Evolutionary conservation across 1,140 invertebrate genomes (phyloP).

Genomic region (Globodera ellingtonae): DNA sequence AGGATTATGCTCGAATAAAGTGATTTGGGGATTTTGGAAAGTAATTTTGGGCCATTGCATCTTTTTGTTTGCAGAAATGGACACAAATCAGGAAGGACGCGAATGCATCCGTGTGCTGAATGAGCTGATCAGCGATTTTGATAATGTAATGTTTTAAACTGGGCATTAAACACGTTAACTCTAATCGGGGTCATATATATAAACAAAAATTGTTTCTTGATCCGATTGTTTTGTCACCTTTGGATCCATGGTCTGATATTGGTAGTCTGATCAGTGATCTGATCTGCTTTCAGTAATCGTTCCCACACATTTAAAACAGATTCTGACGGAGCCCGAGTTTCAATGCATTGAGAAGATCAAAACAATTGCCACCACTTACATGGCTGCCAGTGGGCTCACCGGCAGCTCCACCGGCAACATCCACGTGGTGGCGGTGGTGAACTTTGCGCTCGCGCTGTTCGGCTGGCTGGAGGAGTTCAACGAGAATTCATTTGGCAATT

Average conservation of each 20-base stretch:
- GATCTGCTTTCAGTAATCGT: no score
- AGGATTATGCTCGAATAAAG: no score
- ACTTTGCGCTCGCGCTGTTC: slow-evolving; percentile 78
- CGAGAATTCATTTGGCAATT: slow-evolving; percentile 56
- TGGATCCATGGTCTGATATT: no score
- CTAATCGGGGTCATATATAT: no score
- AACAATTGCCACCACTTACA: slow-evolving; percentile 88
- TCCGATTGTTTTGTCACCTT: no score
- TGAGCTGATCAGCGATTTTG: slow-evolving; percentile 95
- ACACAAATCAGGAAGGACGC: slow-evolving; percentile 88
- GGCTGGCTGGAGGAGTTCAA: slow-evolving; percentile 60
- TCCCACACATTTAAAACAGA: slow-evolving; percentile 69
- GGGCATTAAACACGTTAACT: no score
- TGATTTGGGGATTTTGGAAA: no score
- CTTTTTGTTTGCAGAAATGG: slow-evolving; percentile 72
- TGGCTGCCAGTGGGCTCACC: slow-evolving; percentile 86
- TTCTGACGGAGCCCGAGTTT: slow-evolving; percentile 81
- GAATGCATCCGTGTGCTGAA: slow-evolving; percentile 91
- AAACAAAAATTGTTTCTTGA: no score
- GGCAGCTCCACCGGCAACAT: slow-evolving; percentile 44
- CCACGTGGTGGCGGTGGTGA: slow-evolving; percentile 77
- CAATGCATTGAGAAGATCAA: slow-evolving; percentile 88
- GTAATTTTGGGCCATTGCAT: slow-evolving; percentile 58
- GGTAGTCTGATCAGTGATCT: no score
- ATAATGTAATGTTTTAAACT: slow-evolving; percentile 73